Conservation (phyloP, 2,888 invertebrate genomes). For the Esperia sulphurella region DNA sequence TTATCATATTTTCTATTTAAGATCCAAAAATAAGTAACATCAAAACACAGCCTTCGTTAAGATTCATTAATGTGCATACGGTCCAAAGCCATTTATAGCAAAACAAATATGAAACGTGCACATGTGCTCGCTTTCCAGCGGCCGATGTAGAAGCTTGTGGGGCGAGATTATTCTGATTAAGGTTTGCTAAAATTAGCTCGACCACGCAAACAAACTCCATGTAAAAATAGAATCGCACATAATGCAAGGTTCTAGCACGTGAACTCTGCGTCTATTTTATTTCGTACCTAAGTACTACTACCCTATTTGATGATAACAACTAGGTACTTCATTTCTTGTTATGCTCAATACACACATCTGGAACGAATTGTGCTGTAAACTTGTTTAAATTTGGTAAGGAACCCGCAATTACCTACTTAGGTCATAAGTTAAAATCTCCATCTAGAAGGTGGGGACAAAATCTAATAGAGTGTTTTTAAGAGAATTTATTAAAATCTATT, state of each 20-base stretch:
- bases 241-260: slow-evolving; percentile 34
- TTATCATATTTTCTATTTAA: too few relatives aligned
- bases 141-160: slow-evolving; percentile 29
- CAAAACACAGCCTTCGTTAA: too few relatives aligned
- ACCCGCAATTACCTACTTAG: too few relatives aligned
- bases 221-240: slow-evolving; percentile 56
- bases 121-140: not conserved
- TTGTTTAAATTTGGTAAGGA: too few relatives aligned
- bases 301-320: not conserved
- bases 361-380: too few relatives aligned
- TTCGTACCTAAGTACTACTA: not conserved
- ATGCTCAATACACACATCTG: too few relatives aligned
- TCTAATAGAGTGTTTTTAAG: too few relatives aligned
- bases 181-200: slow-evolving; percentile 52
- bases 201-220: slow-evolving; percentile 64
- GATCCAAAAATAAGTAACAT: too few relatives aligned
- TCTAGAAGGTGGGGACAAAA: too few relatives aligned
- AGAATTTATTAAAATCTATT: too few relatives aligned
- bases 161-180: slow-evolving; percentile 58
- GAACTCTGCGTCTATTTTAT: slow-evolving; percentile 2
- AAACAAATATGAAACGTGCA: not conserved
- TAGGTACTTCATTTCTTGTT: too few relatives aligned
- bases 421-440: too few relatives aligned
- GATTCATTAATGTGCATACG: not conserved
- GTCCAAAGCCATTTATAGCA: not conserved